Evolutionary conservation across 2,888 invertebrate genomes (phyloP).

Genomic region (Hedya salicella): DNA sequence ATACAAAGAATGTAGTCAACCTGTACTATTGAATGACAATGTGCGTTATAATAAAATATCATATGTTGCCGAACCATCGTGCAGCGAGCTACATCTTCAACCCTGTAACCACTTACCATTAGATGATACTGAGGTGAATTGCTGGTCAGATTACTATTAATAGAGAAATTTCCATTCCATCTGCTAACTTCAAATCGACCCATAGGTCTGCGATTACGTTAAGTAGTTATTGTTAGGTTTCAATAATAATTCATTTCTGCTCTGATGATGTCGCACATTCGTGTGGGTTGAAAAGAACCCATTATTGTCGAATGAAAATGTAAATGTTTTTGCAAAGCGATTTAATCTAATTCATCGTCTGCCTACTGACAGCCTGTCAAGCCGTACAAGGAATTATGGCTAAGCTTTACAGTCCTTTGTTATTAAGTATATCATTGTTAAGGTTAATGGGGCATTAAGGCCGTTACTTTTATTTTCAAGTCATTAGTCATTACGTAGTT

Average conservation of each 20-base stretch:
- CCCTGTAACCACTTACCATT: too few relatives aligned
- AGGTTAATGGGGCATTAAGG: slow-evolving; percentile 11
- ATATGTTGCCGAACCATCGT: too few relatives aligned
- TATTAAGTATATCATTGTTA: slow-evolving; percentile 18
- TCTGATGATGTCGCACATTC: background rate
- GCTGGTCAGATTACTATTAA: too few relatives aligned
- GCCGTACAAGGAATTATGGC: slow-evolving; percentile 27
- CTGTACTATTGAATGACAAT: too few relatives aligned
- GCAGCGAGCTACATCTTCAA: too few relatives aligned
- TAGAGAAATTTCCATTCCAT: too few relatives aligned
- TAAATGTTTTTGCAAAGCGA: slow-evolving; percentile 36
- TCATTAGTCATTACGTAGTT: too few relatives aligned
- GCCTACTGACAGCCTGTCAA: slow-evolving; percentile 36
- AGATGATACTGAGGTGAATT: too few relatives aligned
- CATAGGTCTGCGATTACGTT: too few relatives aligned
- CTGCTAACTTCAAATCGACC: too few relatives aligned
- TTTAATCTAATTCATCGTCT: slow-evolving; percentile 42
- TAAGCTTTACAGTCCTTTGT: slow-evolving; percentile 24
- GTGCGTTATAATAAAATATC: too few relatives aligned
- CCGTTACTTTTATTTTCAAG: background rate
- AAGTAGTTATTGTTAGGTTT: background rate
- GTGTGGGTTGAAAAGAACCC: slow-evolving; percentile 24
- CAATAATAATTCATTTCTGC: background rate
- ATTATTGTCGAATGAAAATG: slow-evolving; percentile 34
- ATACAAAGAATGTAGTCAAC: too few relatives aligned